These are phyloP conservation scores for Neosilurus hyrtlii DNA, from an alignment of 2,797 vertebrate species.

Conservation along the genomic window DNA sequence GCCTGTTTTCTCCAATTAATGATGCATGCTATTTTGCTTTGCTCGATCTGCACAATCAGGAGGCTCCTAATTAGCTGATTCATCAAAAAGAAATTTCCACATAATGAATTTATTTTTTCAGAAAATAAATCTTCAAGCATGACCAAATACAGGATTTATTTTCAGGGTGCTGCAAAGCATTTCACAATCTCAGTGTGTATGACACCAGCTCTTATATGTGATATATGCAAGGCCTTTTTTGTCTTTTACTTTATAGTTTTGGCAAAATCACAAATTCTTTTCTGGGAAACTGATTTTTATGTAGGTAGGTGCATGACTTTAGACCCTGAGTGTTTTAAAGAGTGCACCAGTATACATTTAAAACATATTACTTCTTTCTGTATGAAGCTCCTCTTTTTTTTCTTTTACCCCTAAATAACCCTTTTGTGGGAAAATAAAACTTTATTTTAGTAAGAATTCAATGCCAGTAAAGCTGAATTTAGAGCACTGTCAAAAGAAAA, in stretches of 20 bases:
- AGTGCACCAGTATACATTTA: not conserved
- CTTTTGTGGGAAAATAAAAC: constrained; percentile 36
- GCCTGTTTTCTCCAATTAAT: constrained; percentile 27
- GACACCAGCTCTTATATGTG: not conserved
- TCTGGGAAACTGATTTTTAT: not conserved
- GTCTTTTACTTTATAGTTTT: constrained; percentile 39
- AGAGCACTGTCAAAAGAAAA: constrained; percentile 40
- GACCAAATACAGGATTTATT: constrained; percentile 43
- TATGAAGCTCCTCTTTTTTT: constrained; percentile 12
- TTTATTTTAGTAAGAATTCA: constrained; percentile 6
- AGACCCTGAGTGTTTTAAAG: not conserved
- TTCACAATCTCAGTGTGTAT: constrained; percentile 53
- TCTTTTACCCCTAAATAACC: constrained; percentile 32
- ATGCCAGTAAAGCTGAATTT: constrained; percentile 30
- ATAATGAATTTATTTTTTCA: constrained; percentile 26
- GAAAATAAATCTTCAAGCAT: constrained; percentile 7
- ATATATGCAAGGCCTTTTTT: constrained; percentile 28
- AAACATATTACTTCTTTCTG: constrained; percentile 12
- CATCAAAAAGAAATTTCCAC: constrained; percentile 29
- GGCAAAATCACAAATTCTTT: constrained; percentile 25
- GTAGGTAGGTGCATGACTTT: constrained; percentile 16
- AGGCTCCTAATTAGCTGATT: constrained; percentile 15
- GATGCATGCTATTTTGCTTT: constrained; percentile 27
- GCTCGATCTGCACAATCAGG: constrained; percentile 3
- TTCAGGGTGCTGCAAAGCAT: constrained; percentile 12